Evolutionary conservation across 30 jellyfish, hydroid and myxozoan species (phyloP).

Genomic region (Hydra vulgaris): DNA sequence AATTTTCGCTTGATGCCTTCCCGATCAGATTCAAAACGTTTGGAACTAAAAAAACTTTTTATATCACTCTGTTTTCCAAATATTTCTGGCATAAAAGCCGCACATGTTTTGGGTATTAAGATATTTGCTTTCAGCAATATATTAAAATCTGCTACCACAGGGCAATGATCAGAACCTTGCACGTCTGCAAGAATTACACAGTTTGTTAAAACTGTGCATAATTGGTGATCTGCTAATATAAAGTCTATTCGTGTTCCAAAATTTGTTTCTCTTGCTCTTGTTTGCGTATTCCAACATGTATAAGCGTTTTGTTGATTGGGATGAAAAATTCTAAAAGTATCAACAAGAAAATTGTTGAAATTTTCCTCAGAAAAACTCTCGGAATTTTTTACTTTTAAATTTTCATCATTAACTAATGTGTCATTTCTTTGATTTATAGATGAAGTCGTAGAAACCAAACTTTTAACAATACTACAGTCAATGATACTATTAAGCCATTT

Average conservation of each 20-base stretch:
- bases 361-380: neutral
- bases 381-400: neutral
- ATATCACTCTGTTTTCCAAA: conserved; percentile 75
- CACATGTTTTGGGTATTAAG: conserved; percentile 50
- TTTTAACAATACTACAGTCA: neutral
- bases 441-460: neutral
- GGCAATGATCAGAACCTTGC: conserved; percentile 95
- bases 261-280: conserved; percentile 84
- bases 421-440: neutral
- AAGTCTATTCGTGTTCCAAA: conserved; percentile 93
- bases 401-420: neutral
- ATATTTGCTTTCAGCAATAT: conserved; percentile 29
- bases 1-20: conserved; percentile 29
- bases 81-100: conserved; percentile 79
- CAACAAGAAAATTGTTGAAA: conserved; percentile 40
- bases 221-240: conserved; percentile 37
- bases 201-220: conserved; percentile 2
- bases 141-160: conserved; percentile 58
- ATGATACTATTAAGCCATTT: conserved; percentile 19
- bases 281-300: conserved; percentile 82
- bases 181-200: conserved; percentile 78
- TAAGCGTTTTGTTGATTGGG: conserved; percentile 61
- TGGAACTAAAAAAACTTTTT: conserved; percentile 31
- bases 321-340: conserved; percentile 59
- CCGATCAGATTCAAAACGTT: neutral